Evolutionary conservation across 2,113 vertebrate genomes (phyloP).

Genomic region (Psittacula cyanocephala): DNA sequence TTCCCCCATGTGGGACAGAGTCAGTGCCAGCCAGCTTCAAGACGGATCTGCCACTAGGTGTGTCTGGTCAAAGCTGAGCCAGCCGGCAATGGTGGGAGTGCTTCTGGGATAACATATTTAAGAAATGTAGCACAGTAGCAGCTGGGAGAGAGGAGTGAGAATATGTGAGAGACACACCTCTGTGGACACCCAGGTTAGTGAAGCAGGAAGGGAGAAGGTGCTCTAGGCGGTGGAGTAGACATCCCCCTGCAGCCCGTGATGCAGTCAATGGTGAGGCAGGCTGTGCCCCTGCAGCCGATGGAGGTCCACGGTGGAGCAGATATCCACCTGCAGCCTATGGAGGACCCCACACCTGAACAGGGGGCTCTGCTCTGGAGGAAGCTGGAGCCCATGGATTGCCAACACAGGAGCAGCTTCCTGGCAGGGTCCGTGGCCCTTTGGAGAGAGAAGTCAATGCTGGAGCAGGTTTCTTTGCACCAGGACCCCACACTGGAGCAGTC

Average conservation of each 20-base stretch:
- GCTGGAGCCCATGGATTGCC: background rate
- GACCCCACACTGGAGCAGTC: background rate
- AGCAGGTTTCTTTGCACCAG: background rate
- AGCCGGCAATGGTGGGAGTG: accelerated
- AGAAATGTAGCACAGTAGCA: background rate
- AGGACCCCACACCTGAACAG: accelerated
- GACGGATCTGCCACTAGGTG: accelerated
- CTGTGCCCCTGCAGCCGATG: background rate
- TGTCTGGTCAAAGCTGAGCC: background rate
- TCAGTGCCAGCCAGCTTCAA: background rate
- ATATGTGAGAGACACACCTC: background rate
- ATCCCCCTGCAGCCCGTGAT: accelerated
- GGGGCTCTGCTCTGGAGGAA: background rate
- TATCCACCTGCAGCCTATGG: background rate
- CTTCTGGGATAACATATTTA: background rate
- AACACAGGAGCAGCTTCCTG: accelerated
- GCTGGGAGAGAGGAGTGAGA: background rate
- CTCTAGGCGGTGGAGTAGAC: accelerated
- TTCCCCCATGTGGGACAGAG: background rate
- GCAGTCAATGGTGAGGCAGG: background rate
- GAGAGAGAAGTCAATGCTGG: background rate
- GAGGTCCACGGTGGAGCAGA: accelerated
- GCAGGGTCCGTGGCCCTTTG: background rate
- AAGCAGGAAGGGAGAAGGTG: background rate
- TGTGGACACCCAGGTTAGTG: no score